Evolutionary conservation across 2,113 vertebrate species (phyloP).

Genomic region (Chauna torquata): DNA sequence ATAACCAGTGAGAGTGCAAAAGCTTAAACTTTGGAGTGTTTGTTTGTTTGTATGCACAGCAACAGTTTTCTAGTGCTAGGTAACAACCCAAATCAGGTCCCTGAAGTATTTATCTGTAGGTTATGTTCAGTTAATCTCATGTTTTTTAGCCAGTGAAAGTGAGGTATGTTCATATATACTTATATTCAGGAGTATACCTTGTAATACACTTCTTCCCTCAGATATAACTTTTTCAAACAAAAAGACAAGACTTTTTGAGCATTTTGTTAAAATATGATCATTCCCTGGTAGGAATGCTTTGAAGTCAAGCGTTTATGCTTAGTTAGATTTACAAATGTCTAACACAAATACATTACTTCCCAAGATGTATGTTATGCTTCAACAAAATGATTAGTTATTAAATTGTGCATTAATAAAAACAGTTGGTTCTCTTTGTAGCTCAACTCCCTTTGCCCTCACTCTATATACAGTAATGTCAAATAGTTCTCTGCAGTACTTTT

Average conservation of each 20-base stretch:
- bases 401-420: slow-evolving; percentile 66
- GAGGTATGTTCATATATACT: neutral
- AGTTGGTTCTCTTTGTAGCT: slow-evolving; percentile 59
- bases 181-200: neutral
- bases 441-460: slow-evolving; percentile 38
- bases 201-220: neutral
- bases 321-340: slow-evolving; percentile 49
- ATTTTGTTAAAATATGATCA: slow-evolving; percentile 13
- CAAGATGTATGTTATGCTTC: slow-evolving; percentile 36
- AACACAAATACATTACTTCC: slow-evolving; percentile 51
- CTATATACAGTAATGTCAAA: slow-evolving; percentile 54
- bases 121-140: neutral
- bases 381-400: slow-evolving; percentile 41
- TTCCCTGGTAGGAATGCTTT: slow-evolving; percentile 55
- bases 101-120: neutral
- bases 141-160: neutral
- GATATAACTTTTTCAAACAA: neutral
- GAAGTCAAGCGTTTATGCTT: slow-evolving; percentile 61
- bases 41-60: neutral
- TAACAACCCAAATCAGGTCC: neutral
- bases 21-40: neutral
- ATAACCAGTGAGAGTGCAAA: neutral
- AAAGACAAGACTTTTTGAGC: neutral
- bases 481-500: slow-evolving; percentile 36
- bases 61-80: neutral